Evolutionary conservation across 1,140 invertebrate genomes (phyloP).

Genomic region (Pogonomyrmex barbatus): DNA sequence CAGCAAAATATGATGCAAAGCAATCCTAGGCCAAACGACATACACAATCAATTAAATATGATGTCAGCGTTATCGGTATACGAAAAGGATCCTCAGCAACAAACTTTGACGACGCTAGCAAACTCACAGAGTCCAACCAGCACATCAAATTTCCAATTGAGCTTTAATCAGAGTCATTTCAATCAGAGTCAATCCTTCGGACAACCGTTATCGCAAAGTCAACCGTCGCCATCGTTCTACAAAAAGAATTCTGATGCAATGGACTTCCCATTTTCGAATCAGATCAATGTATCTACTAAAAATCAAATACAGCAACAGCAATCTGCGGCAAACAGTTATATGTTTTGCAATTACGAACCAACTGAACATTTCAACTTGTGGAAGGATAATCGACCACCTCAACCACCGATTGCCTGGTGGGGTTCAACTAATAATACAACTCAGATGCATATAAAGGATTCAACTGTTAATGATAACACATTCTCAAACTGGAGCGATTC

Average conservation of each 20-base stretch:
- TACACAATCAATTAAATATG: constrained; percentile 68
- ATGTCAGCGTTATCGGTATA: constrained; percentile 71
- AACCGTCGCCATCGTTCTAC: constrained; percentile 74
- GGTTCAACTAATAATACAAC: constrained; percentile 46
- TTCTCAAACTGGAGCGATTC: constrained; percentile 79
- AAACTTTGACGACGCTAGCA: constrained; percentile 36
- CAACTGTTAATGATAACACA: constrained; percentile 59
- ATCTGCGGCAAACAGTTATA: constrained; percentile 68
- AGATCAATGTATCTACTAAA: constrained; percentile 60
- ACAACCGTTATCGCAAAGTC: constrained; percentile 71
- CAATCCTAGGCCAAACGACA: constrained; percentile 58
- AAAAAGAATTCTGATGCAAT: constrained; percentile 69
- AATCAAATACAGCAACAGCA: constrained; percentile 52
- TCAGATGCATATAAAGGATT: constrained; percentile 73
- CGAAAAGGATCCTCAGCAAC: constrained; percentile 75
- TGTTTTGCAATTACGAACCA: constrained; percentile 77
- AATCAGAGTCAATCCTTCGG: constrained; percentile 72
- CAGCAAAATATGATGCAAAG: constrained; percentile 64
- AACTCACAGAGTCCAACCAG: constrained; percentile 66
- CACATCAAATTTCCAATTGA: constrained; percentile 68
- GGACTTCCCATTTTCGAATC: constrained; percentile 74
- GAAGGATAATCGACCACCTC: constrained; percentile 78
- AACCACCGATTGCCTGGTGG: constrained; percentile 80
- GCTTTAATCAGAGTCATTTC: constrained; percentile 71
- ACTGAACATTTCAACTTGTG: constrained; percentile 78